phyloP scores from a whole-genome alignment of 2,113 vertebrate genomes.

The Pycnonotus jocosus region DNA sequence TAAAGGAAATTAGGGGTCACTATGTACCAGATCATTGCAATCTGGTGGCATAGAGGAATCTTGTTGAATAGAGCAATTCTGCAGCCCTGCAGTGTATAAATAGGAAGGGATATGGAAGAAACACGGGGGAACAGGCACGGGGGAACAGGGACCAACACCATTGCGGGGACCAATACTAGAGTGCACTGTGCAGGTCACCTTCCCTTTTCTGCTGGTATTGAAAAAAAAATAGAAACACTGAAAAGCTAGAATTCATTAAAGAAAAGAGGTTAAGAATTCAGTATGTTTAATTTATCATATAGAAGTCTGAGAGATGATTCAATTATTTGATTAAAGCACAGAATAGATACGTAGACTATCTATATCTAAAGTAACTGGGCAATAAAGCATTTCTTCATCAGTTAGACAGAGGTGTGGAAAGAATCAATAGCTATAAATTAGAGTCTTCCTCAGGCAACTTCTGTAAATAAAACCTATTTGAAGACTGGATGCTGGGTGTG shows the following conservation, averaged over 20 bases:
- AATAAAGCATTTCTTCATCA: constrained; percentile 22
- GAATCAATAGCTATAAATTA: constrained; percentile 17
- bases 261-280: neutral
- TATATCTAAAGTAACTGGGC: neutral
- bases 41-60: neutral
- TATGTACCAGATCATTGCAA: neutral
- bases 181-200: neutral
- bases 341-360: neutral
- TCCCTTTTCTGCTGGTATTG: neutral
- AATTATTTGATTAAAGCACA: constrained; percentile 39
- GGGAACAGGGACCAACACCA: neutral
- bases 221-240: neutral
- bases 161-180: neutral
- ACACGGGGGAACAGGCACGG: neutral
- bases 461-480: constrained; percentile 2
- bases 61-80: neutral
- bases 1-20: neutral
- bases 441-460: neutral
- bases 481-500: neutral
- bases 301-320: neutral
- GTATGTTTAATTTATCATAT: neutral
- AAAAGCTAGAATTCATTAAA: neutral
- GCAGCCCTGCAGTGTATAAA: neutral
- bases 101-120: neutral
- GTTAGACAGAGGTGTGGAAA: neutral